Conservation (phyloP, 2,113 vertebrate genomes). For the Saimiri boliviensis region DNA sequence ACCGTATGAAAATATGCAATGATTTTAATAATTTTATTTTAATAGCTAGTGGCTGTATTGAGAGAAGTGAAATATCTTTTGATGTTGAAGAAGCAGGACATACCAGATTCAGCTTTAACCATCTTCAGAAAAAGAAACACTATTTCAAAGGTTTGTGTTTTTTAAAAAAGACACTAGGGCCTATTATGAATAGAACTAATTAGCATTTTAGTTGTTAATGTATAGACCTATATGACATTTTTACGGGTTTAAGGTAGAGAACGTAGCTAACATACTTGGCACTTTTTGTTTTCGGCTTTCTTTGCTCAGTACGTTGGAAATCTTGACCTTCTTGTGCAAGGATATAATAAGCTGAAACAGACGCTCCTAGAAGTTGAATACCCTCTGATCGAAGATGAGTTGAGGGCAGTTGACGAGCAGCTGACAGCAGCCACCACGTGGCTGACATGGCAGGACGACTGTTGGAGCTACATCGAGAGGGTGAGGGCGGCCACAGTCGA, state of each 20-base stretch:
- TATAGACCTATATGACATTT: background rate
- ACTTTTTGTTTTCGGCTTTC: background rate
- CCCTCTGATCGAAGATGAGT: conserved; percentile 83
- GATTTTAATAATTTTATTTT: conserved; percentile 33
- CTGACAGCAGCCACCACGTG: conserved; percentile 79
- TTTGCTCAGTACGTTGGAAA: conserved; percentile 82
- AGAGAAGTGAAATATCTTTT: conserved; percentile 90
- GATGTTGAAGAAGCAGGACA: conserved; percentile 80
- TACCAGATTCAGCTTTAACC: conserved; percentile 85
- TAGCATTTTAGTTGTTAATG: background rate
- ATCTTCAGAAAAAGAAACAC: conserved; percentile 85
- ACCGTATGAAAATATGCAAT: background rate
- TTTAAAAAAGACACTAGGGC: background rate
- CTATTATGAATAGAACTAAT: background rate
- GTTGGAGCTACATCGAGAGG: conserved; percentile 83
- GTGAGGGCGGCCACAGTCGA: conserved; percentile 77
- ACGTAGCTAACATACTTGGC: background rate
- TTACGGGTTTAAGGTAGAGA: background rate
- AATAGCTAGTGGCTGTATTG: conserved; percentile 85
- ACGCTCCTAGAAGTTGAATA: conserved; percentile 86
- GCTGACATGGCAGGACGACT: conserved; percentile 84
- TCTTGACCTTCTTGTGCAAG: conserved; percentile 85
- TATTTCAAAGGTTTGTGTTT: conserved; percentile 85
- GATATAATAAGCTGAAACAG: conserved; percentile 87
- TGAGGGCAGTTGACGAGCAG: conserved; percentile 81